Percentiles rank a stretch among this genome's conserved stretches.
phyloP scores from a whole-genome alignment of 2,797 vertebrate genomes.

The Etheostoma nigrum region DNA sequence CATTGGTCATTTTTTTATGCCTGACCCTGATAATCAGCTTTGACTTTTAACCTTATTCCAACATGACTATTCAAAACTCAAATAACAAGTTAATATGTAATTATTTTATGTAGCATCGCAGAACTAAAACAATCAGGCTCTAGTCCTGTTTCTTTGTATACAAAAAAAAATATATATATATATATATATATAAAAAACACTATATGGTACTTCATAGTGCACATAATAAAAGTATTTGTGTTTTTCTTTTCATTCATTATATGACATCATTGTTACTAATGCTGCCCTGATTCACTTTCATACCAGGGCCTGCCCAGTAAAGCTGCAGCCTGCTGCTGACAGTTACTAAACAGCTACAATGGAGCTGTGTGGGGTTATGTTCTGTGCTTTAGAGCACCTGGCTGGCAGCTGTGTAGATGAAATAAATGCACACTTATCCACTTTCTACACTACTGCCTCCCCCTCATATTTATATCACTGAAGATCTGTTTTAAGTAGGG shows the following conservation, averaged over 20 bases:
- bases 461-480: slow-evolving; percentile 9
- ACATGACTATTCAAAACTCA: too few species aligned
- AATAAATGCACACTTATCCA: neutral
- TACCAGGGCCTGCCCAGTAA: neutral
- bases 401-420: slow-evolving; percentile 24
- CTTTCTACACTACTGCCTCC: neutral
- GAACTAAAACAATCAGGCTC: neutral
- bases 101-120: neutral
- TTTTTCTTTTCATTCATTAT: neutral
- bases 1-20: too few species aligned
- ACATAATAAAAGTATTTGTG: neutral
- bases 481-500: neutral
- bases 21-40: too few species aligned
- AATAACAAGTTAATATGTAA: too few species aligned
- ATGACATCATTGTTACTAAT: neutral
- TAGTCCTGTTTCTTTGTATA: neutral
- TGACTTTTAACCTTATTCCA: too few species aligned
- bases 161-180: too few species aligned
- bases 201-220: neutral
- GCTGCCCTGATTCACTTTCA: neutral
- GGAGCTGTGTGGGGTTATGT: slow-evolving; percentile 5
- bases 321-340: slow-evolving; percentile 2
- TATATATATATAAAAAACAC: neutral
- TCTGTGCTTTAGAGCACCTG: slow-evolving; percentile 11
- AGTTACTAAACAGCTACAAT: slow-evolving; percentile 8